phyloP scores from a whole-genome alignment of 2,113 vertebrate genomes.

The Helogale parvula region DNA sequence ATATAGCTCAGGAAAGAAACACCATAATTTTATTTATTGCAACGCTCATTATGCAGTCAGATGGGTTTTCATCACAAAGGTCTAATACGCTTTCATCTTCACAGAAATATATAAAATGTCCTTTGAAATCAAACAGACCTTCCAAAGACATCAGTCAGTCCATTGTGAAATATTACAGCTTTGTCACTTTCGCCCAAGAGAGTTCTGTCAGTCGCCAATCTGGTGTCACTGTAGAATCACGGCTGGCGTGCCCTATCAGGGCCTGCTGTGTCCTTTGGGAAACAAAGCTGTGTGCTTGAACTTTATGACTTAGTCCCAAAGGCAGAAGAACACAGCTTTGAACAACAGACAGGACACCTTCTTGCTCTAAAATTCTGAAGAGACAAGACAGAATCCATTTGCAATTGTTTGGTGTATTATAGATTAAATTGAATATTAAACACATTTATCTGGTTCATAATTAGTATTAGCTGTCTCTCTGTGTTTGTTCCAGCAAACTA shows the following conservation, averaged over 20 bases:
- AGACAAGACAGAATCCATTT: slow-evolving; percentile 64
- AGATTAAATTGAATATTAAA: slow-evolving; percentile 69
- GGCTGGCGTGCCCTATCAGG: slow-evolving; percentile 64
- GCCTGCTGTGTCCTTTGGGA: slow-evolving; percentile 74
- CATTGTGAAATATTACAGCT: slow-evolving; percentile 74
- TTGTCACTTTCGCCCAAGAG: slow-evolving; percentile 75
- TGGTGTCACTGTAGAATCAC: slow-evolving; percentile 79
- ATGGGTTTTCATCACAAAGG: slow-evolving; percentile 65
- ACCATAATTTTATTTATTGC: slow-evolving; percentile 68
- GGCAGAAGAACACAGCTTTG: slow-evolving; percentile 79
- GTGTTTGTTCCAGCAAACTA: slow-evolving; percentile 45
- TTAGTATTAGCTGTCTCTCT: slow-evolving; percentile 59
- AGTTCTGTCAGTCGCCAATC: slow-evolving; percentile 74
- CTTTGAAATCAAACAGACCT: slow-evolving; percentile 82
- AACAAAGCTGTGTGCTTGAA: slow-evolving; percentile 75
- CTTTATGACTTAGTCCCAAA: slow-evolving; percentile 77
- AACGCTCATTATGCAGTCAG: slow-evolving; percentile 49
- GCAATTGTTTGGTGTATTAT: slow-evolving; percentile 40
- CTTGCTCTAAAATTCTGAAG: slow-evolving; percentile 50
- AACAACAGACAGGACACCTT: slow-evolving; percentile 26
- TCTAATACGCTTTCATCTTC: slow-evolving; percentile 76
- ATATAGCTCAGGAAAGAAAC: slow-evolving; percentile 67
- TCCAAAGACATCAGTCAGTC: slow-evolving; percentile 77
- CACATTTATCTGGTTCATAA: slow-evolving; percentile 48
- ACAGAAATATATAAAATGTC: slow-evolving; percentile 70